phyloP scores from a whole-genome alignment of 2,113 vertebrate genomes.

The Pelobates fuscus region DNA sequence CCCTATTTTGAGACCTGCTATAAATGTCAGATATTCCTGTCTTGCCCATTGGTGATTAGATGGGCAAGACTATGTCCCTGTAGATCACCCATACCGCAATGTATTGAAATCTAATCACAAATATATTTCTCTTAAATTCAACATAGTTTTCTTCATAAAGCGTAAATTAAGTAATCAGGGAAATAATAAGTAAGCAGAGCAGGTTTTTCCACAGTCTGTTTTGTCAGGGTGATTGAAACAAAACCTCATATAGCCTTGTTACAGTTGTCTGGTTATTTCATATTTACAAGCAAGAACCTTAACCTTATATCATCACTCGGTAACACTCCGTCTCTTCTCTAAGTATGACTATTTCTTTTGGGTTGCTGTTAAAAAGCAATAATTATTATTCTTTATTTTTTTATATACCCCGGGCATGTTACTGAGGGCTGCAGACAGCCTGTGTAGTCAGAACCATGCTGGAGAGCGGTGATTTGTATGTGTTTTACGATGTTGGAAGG shows the following conservation, averaged over 20 bases:
- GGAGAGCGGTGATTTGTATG: constrained; percentile 42
- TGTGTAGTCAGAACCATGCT: constrained; percentile 29
- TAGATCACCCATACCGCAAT: no score
- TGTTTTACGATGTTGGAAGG: constrained; percentile 48
- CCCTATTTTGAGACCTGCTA: no score
- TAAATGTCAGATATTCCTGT: no score
- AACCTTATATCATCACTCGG: constrained; percentile 35
- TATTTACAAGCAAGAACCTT: constrained; percentile 45
- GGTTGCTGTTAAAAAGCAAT: constrained; percentile 38
- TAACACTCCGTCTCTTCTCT: constrained; percentile 42
- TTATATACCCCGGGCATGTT: constrained; percentile 33
- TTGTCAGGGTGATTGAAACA: constrained; percentile 30
- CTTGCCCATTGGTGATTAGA: no score
- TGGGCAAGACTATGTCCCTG: no score
- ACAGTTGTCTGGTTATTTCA: constrained; percentile 37
- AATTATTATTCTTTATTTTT: constrained; percentile 39
- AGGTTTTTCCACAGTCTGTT: constrained; percentile 19
- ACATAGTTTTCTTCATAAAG: no score
- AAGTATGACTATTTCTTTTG: constrained; percentile 29
- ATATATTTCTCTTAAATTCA: no score
- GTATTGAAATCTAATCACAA: no score
- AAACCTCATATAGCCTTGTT: constrained; percentile 10
- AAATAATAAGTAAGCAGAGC: no score
- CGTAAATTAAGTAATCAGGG: no score
- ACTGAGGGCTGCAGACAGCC: constrained; percentile 33